Percentiles rank a stretch among this genome's conserved stretches.
These are phyloP conservation scores for Erebia ligea DNA, from an alignment of 2,888 invertebrate species.

Conservation along the genomic window DNA sequence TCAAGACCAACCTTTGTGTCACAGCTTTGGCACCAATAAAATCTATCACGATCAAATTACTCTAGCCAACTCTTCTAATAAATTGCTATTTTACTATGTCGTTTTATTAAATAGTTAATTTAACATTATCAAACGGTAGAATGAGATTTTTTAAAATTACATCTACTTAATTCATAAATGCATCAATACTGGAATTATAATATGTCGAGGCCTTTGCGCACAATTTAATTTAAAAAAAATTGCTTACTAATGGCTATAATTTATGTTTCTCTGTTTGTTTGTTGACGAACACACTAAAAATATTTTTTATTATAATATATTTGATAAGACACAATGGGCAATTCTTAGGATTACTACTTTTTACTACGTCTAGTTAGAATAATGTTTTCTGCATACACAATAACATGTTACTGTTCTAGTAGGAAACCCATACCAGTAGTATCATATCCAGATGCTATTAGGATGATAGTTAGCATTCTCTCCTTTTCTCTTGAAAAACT, in stretches of 20 bases:
- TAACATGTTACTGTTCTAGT: no score
- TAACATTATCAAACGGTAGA: constrained; percentile 11
- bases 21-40: constrained; percentile 73
- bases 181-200: constrained; percentile 42
- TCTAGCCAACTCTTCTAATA: constrained; percentile 29
- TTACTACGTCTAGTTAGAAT: no score
- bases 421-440: no score
- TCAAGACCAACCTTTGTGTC: constrained; percentile 35
- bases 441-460: no score
- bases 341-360: no score
- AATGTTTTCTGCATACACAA: no score
- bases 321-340: no score
- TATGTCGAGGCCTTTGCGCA: constrained; percentile 1
- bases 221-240: background rate
- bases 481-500: no score
- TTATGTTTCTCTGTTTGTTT: no score
- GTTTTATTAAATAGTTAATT: constrained; percentile 18
- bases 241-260: background rate
- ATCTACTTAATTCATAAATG: constrained; percentile 45
- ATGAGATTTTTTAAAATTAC: constrained; percentile 25
- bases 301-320: no score
- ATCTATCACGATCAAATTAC: constrained; percentile 44
- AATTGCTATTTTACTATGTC: constrained; percentile 16
- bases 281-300: no score
- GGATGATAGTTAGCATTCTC: no score